These are phyloP conservation scores for Acleris holmiana DNA, from an alignment of 2,888 invertebrate genomes.

Conservation along the genomic window DNA sequence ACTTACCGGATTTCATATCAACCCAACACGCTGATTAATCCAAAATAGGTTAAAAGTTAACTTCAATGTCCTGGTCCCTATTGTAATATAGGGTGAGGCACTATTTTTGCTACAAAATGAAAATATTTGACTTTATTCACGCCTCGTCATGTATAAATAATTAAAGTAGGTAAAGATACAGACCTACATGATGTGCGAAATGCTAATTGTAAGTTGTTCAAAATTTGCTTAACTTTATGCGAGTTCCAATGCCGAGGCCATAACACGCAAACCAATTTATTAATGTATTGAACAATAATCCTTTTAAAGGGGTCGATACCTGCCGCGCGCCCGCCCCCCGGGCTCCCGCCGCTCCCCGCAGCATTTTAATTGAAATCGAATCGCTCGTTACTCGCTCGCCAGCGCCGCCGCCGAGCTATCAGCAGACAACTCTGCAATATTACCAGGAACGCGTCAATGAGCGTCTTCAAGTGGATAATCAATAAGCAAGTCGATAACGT, in stretches of 20 bases:
- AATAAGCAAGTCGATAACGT: conserved; percentile 17
- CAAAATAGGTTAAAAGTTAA: too few relatives aligned
- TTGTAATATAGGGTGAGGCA: too few relatives aligned
- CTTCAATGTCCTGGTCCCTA: too few relatives aligned
- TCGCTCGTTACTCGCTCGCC: background rate
- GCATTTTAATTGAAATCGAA: background rate
- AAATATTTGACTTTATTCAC: too few relatives aligned
- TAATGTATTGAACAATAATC: conserved; percentile 15
- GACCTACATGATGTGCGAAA: background rate
- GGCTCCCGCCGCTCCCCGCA: background rate
- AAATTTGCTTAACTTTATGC: conserved; percentile 10
- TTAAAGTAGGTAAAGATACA: background rate
- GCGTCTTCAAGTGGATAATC: background rate
- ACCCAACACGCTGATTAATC: too few relatives aligned
- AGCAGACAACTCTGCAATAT: too few relatives aligned
- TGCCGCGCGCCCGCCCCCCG: background rate
- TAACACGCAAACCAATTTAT: conserved; percentile 22
- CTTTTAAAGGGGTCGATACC: conserved; percentile 17
- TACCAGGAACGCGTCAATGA: background rate
- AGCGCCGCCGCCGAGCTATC: too few relatives aligned
- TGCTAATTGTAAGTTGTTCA: background rate
- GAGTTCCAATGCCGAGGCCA: conserved; percentile 21
- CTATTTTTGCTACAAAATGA: too few relatives aligned
- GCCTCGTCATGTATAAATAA: too few relatives aligned
- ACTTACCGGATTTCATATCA: too few relatives aligned